These are phyloP conservation scores for Drosophila sulfurigaster DNA, from an alignment of 1,140 invertebrate genomes.

Conservation along the genomic window DNA sequence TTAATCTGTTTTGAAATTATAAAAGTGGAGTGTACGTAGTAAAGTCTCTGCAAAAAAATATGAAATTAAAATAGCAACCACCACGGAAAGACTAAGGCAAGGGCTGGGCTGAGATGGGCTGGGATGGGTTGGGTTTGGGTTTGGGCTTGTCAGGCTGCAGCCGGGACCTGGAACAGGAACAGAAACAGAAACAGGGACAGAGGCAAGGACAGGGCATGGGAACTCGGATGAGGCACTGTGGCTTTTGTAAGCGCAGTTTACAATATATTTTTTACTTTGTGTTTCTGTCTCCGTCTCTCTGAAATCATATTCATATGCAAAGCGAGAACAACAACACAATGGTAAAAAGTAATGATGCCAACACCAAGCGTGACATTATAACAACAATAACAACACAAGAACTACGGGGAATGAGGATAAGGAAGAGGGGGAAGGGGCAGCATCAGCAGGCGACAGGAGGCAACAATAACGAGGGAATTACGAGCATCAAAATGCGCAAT, in stretches of 20 bases:
- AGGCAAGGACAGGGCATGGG: constrained; percentile 4
- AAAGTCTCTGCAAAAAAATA: constrained; percentile 49
- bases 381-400: constrained; percentile 26
- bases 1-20: constrained; percentile 84
- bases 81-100: constrained; percentile 41
- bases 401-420: constrained; percentile 14
- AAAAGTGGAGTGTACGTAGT: constrained; percentile 66
- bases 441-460: constrained; percentile 56
- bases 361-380: constrained; percentile 76
- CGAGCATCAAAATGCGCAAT: constrained; percentile 84
- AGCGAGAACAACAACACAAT: constrained; percentile 64
- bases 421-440: constrained; percentile 16
- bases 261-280: constrained; percentile 50
- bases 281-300: constrained; percentile 15
- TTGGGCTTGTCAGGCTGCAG: not conserved
- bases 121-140: not conserved
- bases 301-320: constrained; percentile 82
- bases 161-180: not conserved
- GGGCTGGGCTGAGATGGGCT: not conserved
- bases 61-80: constrained; percentile 81
- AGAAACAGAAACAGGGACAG: constrained; percentile 1
- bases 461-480: constrained; percentile 83
- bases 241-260: constrained; percentile 77
- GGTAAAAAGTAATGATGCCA: constrained; percentile 75
- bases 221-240: constrained; percentile 44